These are phyloP conservation scores for Eolophus roseicapilla DNA, from an alignment of 2,113 vertebrate genomes.

Conservation along the genomic window DNA sequence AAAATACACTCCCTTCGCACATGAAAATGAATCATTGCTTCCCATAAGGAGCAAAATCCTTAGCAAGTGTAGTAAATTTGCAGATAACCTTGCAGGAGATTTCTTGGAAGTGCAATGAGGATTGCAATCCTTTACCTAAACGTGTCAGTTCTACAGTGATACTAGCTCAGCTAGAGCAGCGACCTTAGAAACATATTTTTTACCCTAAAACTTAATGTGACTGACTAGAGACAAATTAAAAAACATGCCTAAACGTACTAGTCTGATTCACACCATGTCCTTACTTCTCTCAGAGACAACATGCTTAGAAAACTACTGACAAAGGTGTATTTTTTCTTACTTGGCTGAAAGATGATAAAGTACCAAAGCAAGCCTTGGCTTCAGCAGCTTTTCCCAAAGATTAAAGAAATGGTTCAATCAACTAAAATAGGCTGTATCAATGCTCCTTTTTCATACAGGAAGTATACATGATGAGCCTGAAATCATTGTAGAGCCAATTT, in stretches of 20 bases:
- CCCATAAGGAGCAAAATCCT: background rate
- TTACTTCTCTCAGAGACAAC: background rate
- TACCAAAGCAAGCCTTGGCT: background rate
- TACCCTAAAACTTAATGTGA: background rate
- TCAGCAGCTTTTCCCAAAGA: background rate
- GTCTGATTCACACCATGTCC: background rate
- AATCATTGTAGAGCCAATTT: background rate
- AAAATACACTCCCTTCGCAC: background rate
- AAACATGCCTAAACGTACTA: background rate
- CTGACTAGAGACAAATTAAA: background rate
- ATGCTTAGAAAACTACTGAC: background rate
- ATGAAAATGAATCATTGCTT: background rate
- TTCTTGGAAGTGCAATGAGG: background rate
- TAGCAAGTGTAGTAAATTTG: background rate
- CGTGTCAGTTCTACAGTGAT: background rate
- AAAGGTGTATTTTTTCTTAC: background rate
- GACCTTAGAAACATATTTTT: background rate
- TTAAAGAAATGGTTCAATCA: background rate
- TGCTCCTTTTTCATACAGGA: background rate
- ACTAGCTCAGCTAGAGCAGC: background rate
- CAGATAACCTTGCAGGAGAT: background rate
- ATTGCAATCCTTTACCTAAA: background rate
- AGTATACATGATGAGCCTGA: background rate
- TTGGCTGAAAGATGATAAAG: background rate
- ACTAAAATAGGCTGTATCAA: background rate